These are phyloP conservation scores for Chelonus formosanus DNA, from an alignment of 2,888 invertebrate genomes.

Conservation along the genomic window DNA sequence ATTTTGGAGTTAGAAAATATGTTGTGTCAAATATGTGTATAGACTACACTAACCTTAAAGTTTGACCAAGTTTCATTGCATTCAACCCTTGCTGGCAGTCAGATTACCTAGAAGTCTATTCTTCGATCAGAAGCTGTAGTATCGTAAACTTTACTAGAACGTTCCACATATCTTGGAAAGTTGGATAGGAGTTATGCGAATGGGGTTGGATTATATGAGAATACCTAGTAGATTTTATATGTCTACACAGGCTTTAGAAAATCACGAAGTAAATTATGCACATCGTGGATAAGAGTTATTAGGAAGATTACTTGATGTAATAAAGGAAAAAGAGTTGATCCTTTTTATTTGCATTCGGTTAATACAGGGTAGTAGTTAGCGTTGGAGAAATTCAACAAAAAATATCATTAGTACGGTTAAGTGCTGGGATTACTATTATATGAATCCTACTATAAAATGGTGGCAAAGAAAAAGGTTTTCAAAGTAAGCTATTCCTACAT, in stretches of 20 bases:
- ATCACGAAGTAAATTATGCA: slow-evolving; percentile 1
- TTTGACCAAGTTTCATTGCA: slow-evolving; percentile 1
- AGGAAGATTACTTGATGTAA: not conserved
- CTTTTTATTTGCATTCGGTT: slow-evolving; percentile 9
- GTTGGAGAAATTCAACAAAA: slow-evolving; percentile 17
- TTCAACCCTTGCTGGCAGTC: not conserved
- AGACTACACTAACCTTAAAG: not conserved
- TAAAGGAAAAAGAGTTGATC: slow-evolving; percentile 10
- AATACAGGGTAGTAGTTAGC: not conserved
- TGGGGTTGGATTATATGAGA: not conserved
- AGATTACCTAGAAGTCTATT: slow-evolving; percentile 1
- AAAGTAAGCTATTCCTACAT: slow-evolving; percentile 5
- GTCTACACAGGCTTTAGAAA: slow-evolving; percentile 4
- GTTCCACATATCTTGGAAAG: not conserved
- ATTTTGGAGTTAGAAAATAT: too few species aligned
- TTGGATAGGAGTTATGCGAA: not conserved
- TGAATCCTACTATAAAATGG: slow-evolving; percentile 9
- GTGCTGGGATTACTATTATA: slow-evolving; percentile 12
- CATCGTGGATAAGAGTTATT: not conserved
- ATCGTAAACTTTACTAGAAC: not conserved
- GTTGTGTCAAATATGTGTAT: too few species aligned
- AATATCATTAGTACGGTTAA: slow-evolving; percentile 22
- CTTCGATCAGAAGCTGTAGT: slow-evolving; percentile 2
- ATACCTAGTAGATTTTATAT: not conserved
- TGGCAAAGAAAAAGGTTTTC: slow-evolving; percentile 12